A percentile compares a stretch with the other conserved stretches of the same genome.
Conservation (phyloP, 2,888 invertebrate genomes). For the Xestia c-nigrum region DNA sequence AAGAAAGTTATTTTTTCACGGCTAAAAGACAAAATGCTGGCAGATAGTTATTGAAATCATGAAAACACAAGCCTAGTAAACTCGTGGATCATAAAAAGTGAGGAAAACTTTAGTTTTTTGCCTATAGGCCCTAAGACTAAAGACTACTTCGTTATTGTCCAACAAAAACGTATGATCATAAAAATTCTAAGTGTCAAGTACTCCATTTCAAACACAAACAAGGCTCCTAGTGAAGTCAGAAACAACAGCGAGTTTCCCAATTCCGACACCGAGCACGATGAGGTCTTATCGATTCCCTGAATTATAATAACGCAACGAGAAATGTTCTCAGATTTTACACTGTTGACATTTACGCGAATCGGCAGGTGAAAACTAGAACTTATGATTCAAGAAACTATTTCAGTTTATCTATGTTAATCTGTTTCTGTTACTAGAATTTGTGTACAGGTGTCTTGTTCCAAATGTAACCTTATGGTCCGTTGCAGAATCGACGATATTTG, state of each 20-base stretch:
- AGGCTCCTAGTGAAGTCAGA: conserved; percentile 33
- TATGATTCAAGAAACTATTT: conserved; percentile 46
- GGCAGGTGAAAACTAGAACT: conserved; percentile 41
- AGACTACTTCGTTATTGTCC: no score
- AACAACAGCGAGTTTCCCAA: conserved; percentile 54
- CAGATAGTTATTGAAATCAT: neutral
- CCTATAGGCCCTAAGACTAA: neutral
- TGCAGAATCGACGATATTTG: conserved; percentile 28
- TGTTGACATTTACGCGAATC: conserved; percentile 51
- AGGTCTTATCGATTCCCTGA: conserved; percentile 57
- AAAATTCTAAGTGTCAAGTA: neutral
- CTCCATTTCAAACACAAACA: neutral
- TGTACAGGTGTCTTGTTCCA: conserved; percentile 42
- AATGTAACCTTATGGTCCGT: conserved; percentile 38
- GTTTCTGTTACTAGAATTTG: conserved; percentile 40
- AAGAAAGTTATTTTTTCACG: no score
- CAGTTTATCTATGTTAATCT: conserved; percentile 53
- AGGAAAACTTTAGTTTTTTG: neutral
- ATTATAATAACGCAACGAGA: conserved; percentile 55
- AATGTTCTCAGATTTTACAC: conserved; percentile 52
- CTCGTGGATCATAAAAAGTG: neutral
- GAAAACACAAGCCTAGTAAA: neutral
- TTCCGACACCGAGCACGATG: conserved; percentile 37
- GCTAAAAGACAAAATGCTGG: neutral
- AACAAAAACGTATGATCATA: neutral